Conservation (phyloP, 35 echinoderm and acorn worm genomes). For the Heliocidaris tuberculata region DNA sequence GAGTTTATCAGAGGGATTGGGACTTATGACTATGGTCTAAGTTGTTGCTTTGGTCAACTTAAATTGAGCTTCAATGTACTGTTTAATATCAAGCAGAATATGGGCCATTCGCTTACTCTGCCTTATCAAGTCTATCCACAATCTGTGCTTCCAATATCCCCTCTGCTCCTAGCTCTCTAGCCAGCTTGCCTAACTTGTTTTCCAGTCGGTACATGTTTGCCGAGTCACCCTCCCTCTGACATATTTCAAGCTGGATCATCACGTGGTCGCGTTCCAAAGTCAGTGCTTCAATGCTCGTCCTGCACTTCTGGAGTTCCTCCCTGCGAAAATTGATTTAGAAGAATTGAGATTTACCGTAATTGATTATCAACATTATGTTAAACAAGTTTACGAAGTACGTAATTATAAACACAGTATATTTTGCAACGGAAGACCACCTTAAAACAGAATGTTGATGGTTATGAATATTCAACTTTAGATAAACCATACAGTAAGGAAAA, state of each 20-base stretch:
- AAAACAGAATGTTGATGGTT: no score
- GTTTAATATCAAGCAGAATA: not conserved
- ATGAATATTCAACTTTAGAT: no score
- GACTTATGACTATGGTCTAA: no score
- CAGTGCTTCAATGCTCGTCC: constrained; percentile 76
- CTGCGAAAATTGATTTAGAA: constrained; percentile 32
- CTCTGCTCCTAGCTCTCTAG: constrained; percentile 79
- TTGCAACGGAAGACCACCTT: no score
- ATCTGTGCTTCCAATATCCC: constrained; percentile 74
- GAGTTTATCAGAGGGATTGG: no score
- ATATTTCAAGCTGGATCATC: constrained; percentile 54
- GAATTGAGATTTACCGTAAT: not conserved
- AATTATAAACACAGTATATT: no score
- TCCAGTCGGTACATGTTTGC: constrained; percentile 73
- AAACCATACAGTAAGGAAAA: no score
- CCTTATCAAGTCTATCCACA: constrained; percentile 60
- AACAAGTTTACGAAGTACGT: no score
- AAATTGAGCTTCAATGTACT: not conserved
- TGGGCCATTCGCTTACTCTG: constrained; percentile 69
- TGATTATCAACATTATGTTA: no score
- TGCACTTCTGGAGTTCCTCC: constrained; percentile 87
- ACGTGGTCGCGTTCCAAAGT: constrained; percentile 79
- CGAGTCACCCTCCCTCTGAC: constrained; percentile 66
- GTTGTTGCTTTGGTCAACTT: not conserved
- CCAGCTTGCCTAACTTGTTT: constrained; percentile 78